Evolutionary conservation across 2,797 vertebrate species (phyloP).

Genomic region (Scolopax rusticola): DNA sequence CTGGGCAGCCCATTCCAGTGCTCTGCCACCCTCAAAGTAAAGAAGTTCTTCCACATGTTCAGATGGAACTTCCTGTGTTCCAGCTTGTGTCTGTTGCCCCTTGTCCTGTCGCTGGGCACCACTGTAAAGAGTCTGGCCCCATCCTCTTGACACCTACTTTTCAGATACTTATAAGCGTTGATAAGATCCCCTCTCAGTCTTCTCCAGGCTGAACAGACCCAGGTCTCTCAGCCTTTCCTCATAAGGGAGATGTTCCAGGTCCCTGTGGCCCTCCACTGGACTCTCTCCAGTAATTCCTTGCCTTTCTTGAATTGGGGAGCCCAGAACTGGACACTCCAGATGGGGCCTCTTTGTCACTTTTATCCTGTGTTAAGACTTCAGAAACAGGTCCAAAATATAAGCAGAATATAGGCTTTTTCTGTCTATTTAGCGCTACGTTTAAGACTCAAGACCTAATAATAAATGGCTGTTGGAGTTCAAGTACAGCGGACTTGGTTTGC

Average conservation of each 20-base stretch:
- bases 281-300: not conserved
- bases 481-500: slow-evolving; percentile 2
- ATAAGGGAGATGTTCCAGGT: not conserved
- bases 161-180: not conserved
- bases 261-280: not conserved
- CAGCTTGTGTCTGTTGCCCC: not conserved
- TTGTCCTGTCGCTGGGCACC: not conserved
- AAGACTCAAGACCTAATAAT: not conserved
- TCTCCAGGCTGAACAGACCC: not conserved
- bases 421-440: not conserved
- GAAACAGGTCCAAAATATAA: not conserved
- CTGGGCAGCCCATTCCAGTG: not conserved
- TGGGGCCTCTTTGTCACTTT: not conserved
- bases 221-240: not conserved
- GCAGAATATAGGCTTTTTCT: not conserved
- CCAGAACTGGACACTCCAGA: not conserved
- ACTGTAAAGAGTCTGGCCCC: not conserved
- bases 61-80: not conserved
- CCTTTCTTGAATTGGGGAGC: not conserved
- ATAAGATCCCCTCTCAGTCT: not conserved
- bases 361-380: not conserved
- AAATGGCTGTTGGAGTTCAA: slow-evolving; percentile 7
- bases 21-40: not conserved
- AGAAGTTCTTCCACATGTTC: not conserved
- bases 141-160: not conserved